Evolutionary conservation across 2,888 invertebrate species (phyloP), one percentile per base, ranked within the genome.

Genomic region (Heliconius aoede): DNA sequence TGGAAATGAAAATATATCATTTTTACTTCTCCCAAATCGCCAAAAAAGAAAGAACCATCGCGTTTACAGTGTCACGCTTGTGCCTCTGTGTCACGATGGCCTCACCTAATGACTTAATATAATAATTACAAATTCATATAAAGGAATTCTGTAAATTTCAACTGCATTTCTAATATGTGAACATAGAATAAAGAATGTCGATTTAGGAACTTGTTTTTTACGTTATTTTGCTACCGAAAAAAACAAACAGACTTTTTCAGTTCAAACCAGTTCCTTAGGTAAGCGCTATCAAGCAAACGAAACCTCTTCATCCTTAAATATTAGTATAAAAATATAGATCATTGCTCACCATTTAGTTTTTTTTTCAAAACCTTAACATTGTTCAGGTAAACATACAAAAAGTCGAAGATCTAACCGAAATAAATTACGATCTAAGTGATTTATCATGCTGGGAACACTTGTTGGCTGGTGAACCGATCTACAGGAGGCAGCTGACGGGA

Each of bases 371-470:
- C 4, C 1, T n/a, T 55, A n/a, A 55, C 55, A 55, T 55, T n/a
- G 3, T 55, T 65, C 28, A 95, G 95, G 93, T 96, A 0, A 97
- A 97, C 84, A 89, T 96, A 83, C 97, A 97, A 88, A 90, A 90
- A 74, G 85, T 88, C 0, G 86, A 90, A 4, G 94, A 94, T 15
- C 92, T 96, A 2, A 88, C 88, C 11, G 86, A 92, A 0, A 85
- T 97, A 7, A 94, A 93, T 79, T 97, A 96, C 92, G 95, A 97
- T 81, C 89, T 97, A 1, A 86, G 87, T 0, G 95, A 96, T 69
- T 82, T 94, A 0, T 84, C 86, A 0, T 95, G 95, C 77, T 98
- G 97, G 97, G 97, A 97, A 84, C 97, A 97, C 81, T 87, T 97
- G 26, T 87, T 98, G 18, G 95, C 96, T 0, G 97, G 96, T 0